phyloP scores from a whole-genome alignment of 2,888 invertebrate species.

The Pyrochroa serraticornis region DNA sequence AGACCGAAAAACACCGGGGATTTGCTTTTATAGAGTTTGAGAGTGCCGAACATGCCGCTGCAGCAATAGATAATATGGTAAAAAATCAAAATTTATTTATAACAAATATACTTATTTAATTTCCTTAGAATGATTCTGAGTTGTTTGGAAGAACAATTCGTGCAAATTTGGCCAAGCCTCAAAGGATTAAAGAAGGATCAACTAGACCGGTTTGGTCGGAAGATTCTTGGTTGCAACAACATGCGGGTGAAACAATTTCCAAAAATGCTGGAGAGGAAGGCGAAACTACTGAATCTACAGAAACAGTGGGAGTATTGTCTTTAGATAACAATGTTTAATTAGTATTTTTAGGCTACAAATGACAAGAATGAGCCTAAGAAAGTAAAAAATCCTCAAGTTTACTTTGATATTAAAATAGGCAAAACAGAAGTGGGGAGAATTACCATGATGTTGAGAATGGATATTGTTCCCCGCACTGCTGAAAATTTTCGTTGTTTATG shows the following conservation, averaged over 20 bases:
- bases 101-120: no score
- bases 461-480: slow-evolving; percentile 93
- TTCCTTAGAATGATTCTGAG: slow-evolving; percentile 90
- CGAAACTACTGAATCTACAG: slow-evolving; percentile 31
- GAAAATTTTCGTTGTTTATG: slow-evolving; percentile 93
- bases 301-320: slow-evolving; percentile 4
- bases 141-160: slow-evolving; percentile 94
- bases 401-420: slow-evolving; percentile 92
- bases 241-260: slow-evolving; percentile 87
- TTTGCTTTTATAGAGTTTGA: slow-evolving; percentile 99
- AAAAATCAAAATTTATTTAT: no score
- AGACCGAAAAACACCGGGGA: slow-evolving; percentile 95
- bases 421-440: slow-evolving; percentile 87
- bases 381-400: slow-evolving; percentile 86
- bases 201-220: slow-evolving; percentile 97
- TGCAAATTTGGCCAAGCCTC: slow-evolving; percentile 96
- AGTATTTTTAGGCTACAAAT: slow-evolving; percentile 19
- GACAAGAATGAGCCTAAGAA: slow-evolving; percentile 54
- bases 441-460: slow-evolving; percentile 88
- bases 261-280: slow-evolving; percentile 52
- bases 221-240: slow-evolving; percentile 97
- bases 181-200: slow-evolving; percentile 94
- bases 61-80: slow-evolving; percentile 99
- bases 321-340: not conserved
- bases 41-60: slow-evolving; percentile 95